Evolutionary conservation across 2,113 vertebrate species (phyloP), one percentile per base, ranked within the genome.

Genomic region (Eurystomus gularis): DNA sequence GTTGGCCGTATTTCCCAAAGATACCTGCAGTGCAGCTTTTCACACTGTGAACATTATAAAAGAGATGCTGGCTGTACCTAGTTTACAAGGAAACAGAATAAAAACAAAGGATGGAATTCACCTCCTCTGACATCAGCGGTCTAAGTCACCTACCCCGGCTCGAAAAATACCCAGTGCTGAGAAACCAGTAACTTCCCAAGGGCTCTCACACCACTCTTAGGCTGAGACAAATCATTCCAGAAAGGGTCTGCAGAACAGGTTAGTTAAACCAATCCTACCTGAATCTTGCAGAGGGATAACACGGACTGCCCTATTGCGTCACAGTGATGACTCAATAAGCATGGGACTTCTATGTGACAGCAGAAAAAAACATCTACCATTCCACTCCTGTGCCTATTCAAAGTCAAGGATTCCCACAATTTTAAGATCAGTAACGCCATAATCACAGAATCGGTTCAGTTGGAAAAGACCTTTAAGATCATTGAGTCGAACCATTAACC

Each of bases 21-120:
- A 58, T 39, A 57, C 19, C 46, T 48, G n/a, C 9, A 28, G 9
- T 31, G 20, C 6, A 4, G 21, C 24, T 39, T 26, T 48, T 93
- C 17, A 17, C 29, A 29, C 68, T 31, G 46, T 19, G 10, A 57
- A 31, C 0, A 0, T 66, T 52, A n/a, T n/a, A n/a, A n/a, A n/a
- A n/a, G n/a, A n/a, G n/a, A n/a, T n/a, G n/a, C n/a, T n/a, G n/a
- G n/a, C n/a, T n/a, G n/a, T n/a, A n/a, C n/a, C n/a, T n/a, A n/a
- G n/a, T 26, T 72, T 62, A 28, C 26, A 57, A 76, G 21, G 42
- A 58, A 87, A 48, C 5, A 48, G 23, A 80, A 83, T 42, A 33
- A 88, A 68, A 72, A 20, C 8, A 58, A 90, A 31, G 29, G 33
- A 70, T 35, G 29, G 70, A 66, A 89, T 61, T 66, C 13, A 57